Evolutionary conservation across 1,140 invertebrate genomes (phyloP), one percentile per base, ranked within the genome.

Genomic region (Cheumatopsyche charites): DNA sequence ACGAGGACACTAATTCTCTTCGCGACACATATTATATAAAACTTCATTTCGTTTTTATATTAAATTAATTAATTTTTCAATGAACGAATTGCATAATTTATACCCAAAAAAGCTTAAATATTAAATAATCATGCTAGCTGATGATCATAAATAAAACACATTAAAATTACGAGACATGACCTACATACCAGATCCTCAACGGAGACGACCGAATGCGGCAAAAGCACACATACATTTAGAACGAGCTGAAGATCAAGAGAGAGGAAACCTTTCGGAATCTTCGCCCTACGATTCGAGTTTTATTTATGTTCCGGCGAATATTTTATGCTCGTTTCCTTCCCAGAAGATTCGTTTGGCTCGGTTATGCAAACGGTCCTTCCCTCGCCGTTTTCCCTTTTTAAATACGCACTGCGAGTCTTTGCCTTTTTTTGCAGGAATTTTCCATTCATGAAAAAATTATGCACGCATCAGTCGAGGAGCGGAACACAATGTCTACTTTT

Each of bases 291-390:
- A 68, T 58, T 65, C 67, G 45, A 52, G 43, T 67, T 68, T 68
- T 74, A 71, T 74, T 74, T 74, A 74, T 74, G 65, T 62, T 63
- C 69, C 61, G 15, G 58, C 73, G 47, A 68, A 74, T 74, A 74
- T 68, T 42, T 74, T 74, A 74, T 74, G 66, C 70, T 63, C 42
- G 26, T 58, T 52, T 55, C 42, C 55, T 65, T 65, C 70, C 73
- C 73, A n/a, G 26, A 71, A 74, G 73, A 71, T 71, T 74, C 67
- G 73, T 52, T 68, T 70, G 47, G 23, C 63, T 43, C 23, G 55
- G 61, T 70, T 63, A 63, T 71, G 73, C 73, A 71, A 74, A 74
- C 69, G 69, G 69, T 71, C 23, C 23, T 47, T 71, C 66, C 55
- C 29, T 47, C 67, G 66, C 55, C 55, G 36, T 68, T 68, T 43